These are phyloP conservation scores for Mesorhabditis belari DNA, from an alignment of 2,888 invertebrate genomes.

Conservation along the genomic window DNA sequence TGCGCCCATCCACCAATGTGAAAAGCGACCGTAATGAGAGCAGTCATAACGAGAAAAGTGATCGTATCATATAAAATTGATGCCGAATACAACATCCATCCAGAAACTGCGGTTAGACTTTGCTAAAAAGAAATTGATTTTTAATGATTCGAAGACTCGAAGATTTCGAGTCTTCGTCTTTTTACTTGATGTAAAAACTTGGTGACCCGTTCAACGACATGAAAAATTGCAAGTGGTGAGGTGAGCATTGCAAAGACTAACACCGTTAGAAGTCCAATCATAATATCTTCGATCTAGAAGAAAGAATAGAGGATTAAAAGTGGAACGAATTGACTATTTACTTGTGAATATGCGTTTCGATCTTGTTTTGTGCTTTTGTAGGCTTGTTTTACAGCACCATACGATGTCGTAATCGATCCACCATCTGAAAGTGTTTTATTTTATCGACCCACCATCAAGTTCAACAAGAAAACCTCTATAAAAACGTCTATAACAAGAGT, in stretches of 20 bases:
- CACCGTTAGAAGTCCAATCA: not conserved
- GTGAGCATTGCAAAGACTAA: constrained; percentile 19
- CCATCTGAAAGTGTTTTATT: too few relatives aligned
- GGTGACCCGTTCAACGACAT: constrained; percentile 29
- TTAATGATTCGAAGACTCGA: too few relatives aligned
- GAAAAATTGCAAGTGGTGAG: constrained; percentile 19
- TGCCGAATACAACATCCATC: constrained; percentile 27
- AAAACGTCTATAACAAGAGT: not conserved
- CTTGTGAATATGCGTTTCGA: not conserved
- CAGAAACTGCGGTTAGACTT: constrained; percentile 33
- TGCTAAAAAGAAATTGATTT: constrained; percentile 21
- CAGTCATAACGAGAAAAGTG: not conserved
- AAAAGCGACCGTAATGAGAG: not conserved
- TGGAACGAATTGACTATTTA: not conserved
- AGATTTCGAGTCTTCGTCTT: not conserved
- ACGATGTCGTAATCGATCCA: not conserved
- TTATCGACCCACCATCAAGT: not conserved
- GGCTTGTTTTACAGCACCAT: not conserved
- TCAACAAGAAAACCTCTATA: not conserved
- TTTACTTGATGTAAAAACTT: constrained; percentile 35
- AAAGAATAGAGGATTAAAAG: not conserved
- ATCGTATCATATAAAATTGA: constrained; percentile 2
- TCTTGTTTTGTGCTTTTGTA: not conserved
- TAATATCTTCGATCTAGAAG: constrained; percentile 1
- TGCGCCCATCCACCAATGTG: not conserved